phyloP scores from a whole-genome alignment of 2,113 vertebrate species.

The Catharus bicknelli region DNA sequence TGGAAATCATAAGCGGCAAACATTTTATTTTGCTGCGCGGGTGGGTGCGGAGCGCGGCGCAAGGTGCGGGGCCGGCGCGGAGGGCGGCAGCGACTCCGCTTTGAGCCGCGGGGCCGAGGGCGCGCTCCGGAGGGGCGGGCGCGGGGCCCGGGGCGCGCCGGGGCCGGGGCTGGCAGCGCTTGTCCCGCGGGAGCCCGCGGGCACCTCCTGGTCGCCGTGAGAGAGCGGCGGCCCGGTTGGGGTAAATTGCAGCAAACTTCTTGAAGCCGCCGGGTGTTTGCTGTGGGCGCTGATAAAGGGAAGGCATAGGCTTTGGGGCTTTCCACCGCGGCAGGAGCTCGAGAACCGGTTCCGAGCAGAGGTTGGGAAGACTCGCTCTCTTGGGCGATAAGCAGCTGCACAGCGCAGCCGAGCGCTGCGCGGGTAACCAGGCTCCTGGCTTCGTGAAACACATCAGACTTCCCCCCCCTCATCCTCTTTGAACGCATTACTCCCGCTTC shows the following conservation, averaged over 20 bases:
- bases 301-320: not conserved
- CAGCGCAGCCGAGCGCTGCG: not conserved
- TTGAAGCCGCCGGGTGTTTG: not conserved
- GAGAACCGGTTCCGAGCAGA: not conserved
- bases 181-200: not conserved
- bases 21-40: conserved; percentile 3
- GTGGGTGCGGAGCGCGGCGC: not conserved
- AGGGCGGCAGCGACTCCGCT: not conserved
- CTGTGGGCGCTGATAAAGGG: not conserved
- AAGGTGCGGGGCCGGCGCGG: conserved; percentile 18
- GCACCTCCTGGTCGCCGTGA: not conserved
- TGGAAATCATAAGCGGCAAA: conserved; percentile 62
- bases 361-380: not conserved
- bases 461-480: not conserved
- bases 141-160: not conserved
- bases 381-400: not conserved
- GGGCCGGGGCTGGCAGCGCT: not conserved
- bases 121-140: not conserved
- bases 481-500: conserved; percentile 40
- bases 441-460: not conserved
- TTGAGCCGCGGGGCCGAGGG: not conserved
- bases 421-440: not conserved
- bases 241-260: not conserved
- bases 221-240: not conserved
- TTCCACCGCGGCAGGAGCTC: not conserved